Conservation (phyloP, 2,113 vertebrate genomes). For the Glaucidium brasilianum region DNA sequence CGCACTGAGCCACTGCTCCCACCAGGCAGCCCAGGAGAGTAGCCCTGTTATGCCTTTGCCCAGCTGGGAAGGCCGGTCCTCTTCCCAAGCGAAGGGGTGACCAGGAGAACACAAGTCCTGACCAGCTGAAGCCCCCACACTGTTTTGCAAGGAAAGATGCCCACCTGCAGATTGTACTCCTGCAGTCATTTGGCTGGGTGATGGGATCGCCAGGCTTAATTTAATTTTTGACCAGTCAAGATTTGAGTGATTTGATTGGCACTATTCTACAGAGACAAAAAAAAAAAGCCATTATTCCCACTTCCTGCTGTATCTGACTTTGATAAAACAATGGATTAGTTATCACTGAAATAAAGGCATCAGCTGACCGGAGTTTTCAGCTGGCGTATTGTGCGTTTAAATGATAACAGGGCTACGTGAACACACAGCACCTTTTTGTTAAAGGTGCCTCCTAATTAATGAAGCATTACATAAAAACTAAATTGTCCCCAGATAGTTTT, state of each 20-base stretch:
- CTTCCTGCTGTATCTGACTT: neutral
- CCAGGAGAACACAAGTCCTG: neutral
- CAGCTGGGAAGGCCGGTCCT: neutral
- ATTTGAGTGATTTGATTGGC: neutral
- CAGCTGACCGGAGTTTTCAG: neutral
- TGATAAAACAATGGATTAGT: neutral
- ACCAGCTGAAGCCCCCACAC: neutral
- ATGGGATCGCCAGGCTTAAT: neutral
- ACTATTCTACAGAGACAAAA: neutral
- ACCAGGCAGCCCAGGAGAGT: neutral
- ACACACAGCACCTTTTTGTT: neutral
- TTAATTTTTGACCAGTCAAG: neutral
- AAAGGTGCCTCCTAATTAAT: neutral
- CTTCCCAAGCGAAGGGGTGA: neutral
- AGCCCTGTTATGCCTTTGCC: neutral
- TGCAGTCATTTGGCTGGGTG: accelerated
- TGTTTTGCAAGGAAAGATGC: neutral
- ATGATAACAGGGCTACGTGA: neutral
- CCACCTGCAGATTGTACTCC: neutral
- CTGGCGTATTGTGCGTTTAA: neutral
- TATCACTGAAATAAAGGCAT: neutral
- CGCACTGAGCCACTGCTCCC: neutral
- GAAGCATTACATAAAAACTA: neutral
- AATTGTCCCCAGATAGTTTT: neutral
- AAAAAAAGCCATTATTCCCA: neutral